phyloP scores from a whole-genome alignment of 2,797 vertebrate genomes.

The Urocyon cinereoargenteus region DNA sequence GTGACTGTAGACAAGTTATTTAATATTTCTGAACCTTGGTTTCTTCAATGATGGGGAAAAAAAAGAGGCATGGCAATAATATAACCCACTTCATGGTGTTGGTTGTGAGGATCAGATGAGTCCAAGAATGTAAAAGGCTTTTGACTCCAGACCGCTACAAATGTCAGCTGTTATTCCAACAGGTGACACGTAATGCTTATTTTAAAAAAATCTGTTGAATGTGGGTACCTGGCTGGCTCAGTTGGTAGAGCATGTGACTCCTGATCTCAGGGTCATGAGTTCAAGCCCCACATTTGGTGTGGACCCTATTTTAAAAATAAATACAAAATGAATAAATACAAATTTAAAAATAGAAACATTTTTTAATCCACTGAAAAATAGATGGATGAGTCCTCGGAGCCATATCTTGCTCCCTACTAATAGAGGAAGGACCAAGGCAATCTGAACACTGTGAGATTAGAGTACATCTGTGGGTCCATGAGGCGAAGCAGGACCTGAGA shows the following conservation, averaged over 20 bases:
- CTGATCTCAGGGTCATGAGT: not conserved
- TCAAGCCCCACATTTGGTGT: not conserved
- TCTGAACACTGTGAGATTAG: constrained; percentile 9
- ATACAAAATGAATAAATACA: not conserved
- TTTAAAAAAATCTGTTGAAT: not conserved
- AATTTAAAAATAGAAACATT: not conserved
- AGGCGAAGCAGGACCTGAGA: not conserved
- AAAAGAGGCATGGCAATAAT: constrained; percentile 4
- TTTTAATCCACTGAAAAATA: not conserved
- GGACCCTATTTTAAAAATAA: not conserved
- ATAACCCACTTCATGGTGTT: not conserved
- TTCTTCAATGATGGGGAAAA: not conserved
- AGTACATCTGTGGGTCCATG: not conserved
- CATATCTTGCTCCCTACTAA: not conserved
- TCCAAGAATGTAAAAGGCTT: constrained; percentile 36
- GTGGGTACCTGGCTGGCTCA: not conserved
- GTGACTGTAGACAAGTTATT: constrained; percentile 23
- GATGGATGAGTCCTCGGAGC: not conserved
- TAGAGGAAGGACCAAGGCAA: not conserved
- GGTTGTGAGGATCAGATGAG: not conserved
- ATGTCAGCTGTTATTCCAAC: constrained; percentile 1
- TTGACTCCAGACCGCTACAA: constrained; percentile 19
- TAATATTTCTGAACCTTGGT: not conserved
- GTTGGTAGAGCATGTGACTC: not conserved
- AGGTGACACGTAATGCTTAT: not conserved